Base-by-base conservation (phyloP, 2,113 vertebrate species). In the Myotis lucifugus region DNA sequence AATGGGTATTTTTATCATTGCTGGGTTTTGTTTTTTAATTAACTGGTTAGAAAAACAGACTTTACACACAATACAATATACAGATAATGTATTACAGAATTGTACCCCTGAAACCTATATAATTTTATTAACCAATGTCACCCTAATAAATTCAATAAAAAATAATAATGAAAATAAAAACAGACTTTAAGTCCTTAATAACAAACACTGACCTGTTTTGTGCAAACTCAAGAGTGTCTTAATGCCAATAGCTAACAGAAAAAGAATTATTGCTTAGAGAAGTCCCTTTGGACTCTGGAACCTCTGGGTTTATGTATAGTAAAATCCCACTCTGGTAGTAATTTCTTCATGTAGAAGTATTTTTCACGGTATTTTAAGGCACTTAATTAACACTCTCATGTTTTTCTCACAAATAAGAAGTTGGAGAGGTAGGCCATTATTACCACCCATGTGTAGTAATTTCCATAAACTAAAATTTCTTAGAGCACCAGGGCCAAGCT, bases 211-310 rank as follows among this genome's bases (percentile, higher is more conserved):
- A 78, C 37, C 37, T 66, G 4, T 77, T 92, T 79, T 86, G 12
- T 70, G 37, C 17, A 96, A 25, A 50, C 70, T 74, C 70, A 84
- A 84, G 70, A 32, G 12, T 48, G 11, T 12, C 23, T 67, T 54
- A 86, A 83, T 52, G 69, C 46, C 48, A 82, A n/a, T 0, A 86
- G 48, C 67, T 85, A 73, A 78, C 4, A 95, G 40, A 40, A 61
- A 42, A 87, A 69, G 32, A 95, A 85, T 73, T 40, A 90, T 18
- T 46, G 23, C 52, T 90, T 87, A 96, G 19, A 78, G 81, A 92
- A 90, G 70, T 17, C 61, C 73, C 76, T 69, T 40, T 87, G 76
- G 72, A 89, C 27, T 46, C 27, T n/a, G 14, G 52, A 92, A 82
- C 18, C 37, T 67, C 56, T 94, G 72, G 61, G 37, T 79, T 76